Conservation (phyloP, 1,140 invertebrate genomes). For the Drosophila arizonae region DNA sequence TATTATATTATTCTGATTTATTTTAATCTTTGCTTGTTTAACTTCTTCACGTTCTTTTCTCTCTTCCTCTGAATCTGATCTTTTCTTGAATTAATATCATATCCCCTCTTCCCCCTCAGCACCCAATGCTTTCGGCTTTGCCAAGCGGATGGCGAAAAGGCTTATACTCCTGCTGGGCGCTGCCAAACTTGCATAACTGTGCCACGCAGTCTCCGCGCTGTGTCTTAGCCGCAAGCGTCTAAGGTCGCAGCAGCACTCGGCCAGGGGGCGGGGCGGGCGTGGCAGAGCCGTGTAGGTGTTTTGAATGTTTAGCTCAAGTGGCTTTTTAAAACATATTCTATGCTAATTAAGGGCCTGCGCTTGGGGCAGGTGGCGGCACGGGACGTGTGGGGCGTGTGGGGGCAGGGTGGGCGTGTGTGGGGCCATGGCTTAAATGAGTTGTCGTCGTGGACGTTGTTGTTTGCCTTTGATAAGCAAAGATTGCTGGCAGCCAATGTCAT, state of each 20-base stretch:
- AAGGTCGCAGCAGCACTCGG: constrained; percentile 61
- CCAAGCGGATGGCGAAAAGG: background rate
- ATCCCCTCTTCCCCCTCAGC: no score
- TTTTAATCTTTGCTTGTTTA: no score
- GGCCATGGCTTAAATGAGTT: constrained; percentile 63
- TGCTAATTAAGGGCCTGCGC: constrained; percentile 74
- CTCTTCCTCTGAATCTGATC: no score
- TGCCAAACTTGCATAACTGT: constrained; percentile 60
- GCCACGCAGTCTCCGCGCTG: constrained; percentile 53
- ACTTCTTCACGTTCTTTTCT: no score
- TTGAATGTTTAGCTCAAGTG: constrained; percentile 80
- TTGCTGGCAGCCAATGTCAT: constrained; percentile 73
- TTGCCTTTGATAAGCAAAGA: constrained; percentile 73
- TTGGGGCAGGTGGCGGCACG: background rate
- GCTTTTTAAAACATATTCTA: constrained; percentile 81
- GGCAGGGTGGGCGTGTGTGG: background rate
- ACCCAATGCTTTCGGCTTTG: background rate
- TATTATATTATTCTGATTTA: no score
- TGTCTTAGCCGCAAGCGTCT: constrained; percentile 63
- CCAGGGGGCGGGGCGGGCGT: background rate
- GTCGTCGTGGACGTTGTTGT: constrained; percentile 62
- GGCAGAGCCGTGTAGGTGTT: constrained; percentile 65
- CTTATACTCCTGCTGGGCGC: constrained; percentile 1
- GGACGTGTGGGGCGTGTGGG: background rate
- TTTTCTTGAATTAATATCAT: no score